phyloP scores from a whole-genome alignment of 2,888 invertebrate genomes.

The Dicycla oo region DNA sequence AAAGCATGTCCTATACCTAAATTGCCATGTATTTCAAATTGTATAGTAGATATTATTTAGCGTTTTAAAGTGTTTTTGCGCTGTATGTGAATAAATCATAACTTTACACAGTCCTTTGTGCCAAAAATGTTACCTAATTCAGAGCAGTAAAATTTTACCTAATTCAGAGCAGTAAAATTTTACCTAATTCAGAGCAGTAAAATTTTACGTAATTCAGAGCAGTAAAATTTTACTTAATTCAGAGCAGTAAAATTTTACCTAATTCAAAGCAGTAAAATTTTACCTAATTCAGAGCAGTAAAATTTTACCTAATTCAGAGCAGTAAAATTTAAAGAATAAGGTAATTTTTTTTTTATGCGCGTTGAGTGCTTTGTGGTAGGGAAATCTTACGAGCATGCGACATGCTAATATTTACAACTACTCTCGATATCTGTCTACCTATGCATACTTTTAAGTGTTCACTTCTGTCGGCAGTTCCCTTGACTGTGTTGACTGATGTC shows the following conservation, averaged over 20 bases:
- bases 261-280: background rate
- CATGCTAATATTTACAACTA: too few species aligned
- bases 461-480: too few species aligned
- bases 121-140: background rate
- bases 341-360: background rate
- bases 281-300: too few species aligned
- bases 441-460: too few species aligned
- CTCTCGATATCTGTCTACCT: too few species aligned
- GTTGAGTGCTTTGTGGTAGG: too few species aligned
- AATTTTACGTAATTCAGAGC: background rate
- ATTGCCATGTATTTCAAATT: conserved; percentile 45
- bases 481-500: background rate
- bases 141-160: background rate
- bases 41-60: conserved; percentile 32
- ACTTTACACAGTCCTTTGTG: background rate
- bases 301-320: background rate
- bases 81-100: background rate
- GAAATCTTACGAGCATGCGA: too few species aligned
- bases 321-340: background rate
- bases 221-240: background rate
- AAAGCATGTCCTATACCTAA: conserved; percentile 25
- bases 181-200: too few species aligned
- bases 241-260: background rate
- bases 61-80: conserved; percentile 47
- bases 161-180: background rate